Evolutionary conservation across 2,888 invertebrate species (phyloP).

Genomic region (Argyresthia albistria): DNA sequence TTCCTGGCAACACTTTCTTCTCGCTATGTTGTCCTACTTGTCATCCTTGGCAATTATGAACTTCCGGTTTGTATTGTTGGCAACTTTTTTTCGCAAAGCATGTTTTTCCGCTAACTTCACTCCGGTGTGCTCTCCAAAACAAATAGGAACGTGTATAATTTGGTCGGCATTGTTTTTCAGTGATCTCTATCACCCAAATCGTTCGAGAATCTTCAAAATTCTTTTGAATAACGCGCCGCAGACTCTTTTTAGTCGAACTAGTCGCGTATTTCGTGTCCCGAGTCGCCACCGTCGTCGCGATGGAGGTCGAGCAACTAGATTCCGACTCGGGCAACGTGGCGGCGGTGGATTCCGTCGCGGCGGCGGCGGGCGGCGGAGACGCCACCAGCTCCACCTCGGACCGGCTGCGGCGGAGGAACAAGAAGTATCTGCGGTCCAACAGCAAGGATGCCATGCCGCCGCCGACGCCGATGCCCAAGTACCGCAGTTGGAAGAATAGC

Average conservation of each 20-base stretch:
- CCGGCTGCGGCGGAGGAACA: slow-evolving; percentile 46
- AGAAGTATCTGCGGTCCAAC: slow-evolving; percentile 53
- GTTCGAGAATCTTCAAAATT: neutral
- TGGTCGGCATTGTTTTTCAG: slow-evolving; percentile 15
- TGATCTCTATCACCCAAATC: neutral
- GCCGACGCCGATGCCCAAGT: slow-evolving; percentile 60
- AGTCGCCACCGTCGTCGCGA: slow-evolving; percentile 35
- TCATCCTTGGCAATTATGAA: too few species aligned
- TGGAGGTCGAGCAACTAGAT: slow-evolving; percentile 60
- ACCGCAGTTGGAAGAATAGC: slow-evolving; percentile 89
- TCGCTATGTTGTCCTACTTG: neutral
- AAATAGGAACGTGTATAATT: slow-evolving; percentile 44
- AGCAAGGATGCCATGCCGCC: slow-evolving; percentile 47
- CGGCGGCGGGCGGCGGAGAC: slow-evolving; percentile 58
- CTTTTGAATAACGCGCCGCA: neutral
- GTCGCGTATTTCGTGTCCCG: neutral
- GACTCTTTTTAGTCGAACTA: too few species aligned
- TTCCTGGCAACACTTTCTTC: neutral
- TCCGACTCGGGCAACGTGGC: slow-evolving; percentile 67
- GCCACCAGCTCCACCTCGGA: slow-evolving; percentile 46
- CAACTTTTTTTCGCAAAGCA: slow-evolving; percentile 19
- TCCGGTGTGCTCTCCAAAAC: slow-evolving; percentile 52
- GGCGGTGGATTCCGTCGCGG: slow-evolving; percentile 45
- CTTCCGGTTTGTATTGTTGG: slow-evolving; percentile 18
- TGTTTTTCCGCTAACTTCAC: slow-evolving; percentile 63